Evolutionary conservation across 2,797 vertebrate genomes (phyloP), one percentile per base, ranked within the genome.

Genomic region (Poecilia gillii): DNA sequence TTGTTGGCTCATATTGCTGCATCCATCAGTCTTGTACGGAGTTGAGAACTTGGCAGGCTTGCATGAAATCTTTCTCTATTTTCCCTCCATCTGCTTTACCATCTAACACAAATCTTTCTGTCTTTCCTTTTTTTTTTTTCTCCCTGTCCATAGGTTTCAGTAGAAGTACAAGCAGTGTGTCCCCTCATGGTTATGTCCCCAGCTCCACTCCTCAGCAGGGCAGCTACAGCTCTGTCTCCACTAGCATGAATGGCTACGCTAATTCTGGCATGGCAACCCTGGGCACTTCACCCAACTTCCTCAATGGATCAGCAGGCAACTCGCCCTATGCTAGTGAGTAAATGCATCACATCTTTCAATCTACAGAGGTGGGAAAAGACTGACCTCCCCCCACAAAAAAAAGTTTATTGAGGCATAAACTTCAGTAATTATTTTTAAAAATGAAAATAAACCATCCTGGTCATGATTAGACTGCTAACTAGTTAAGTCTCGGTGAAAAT

Each of bases 321-420:
- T 99, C 98, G 49, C 98, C 98, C 92, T 99, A 99, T 89, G 98
- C 98, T 96, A 99, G 98, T 99, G 96, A 97, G 98, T 97, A 91
- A 87, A 92, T 31, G 73, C 92, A 87, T 81, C 53, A 79, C 84
- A 76, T 80, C 73, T 72, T 31, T 41, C 23, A 43, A 18, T 28
- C 33, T 20, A 62, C 28, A 78, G 68, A 68, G 53, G 18, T 33
- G 72, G 70, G 47, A 46, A n/a, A 28, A 28, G 47, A 49, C 45
- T 39, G 72, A 77, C n/a, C 53, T 13, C 11, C 25, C 25, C 53
- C 53, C 9, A n/a, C 4, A 39, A 6, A 62, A 39, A 33, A 39
- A 39, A 23, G 23, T 36, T 16, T 28, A 5, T 25, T 43, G 20
- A 43, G 68, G 39, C 68, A 28, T 4, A 43, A 70, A 70, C 23